Evolutionary conservation across 2,113 vertebrate genomes (phyloP).

Genomic region (Athene cunicularia): DNA sequence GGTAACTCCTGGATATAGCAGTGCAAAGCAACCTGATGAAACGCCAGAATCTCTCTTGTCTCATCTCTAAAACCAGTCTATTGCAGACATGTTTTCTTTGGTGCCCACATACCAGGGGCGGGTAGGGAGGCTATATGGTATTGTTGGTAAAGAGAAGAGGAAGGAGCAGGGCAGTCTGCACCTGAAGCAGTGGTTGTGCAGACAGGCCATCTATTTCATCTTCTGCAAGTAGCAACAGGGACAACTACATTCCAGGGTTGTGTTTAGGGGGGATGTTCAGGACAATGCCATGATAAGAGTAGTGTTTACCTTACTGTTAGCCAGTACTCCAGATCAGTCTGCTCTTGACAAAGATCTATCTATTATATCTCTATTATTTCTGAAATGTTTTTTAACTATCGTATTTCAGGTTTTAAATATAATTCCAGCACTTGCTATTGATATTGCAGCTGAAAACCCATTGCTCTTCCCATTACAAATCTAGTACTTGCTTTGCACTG

Average conservation of each 20-base stretch:
- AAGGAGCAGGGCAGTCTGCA: neutral
- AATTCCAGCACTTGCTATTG: neutral
- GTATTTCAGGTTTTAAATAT: neutral
- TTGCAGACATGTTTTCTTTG: neutral
- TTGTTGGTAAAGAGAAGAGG: neutral
- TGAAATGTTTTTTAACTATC: neutral
- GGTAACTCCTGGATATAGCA: neutral
- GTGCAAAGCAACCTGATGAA: neutral
- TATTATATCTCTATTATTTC: neutral
- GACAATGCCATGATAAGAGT: neutral
- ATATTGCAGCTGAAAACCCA: neutral
- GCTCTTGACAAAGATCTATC: neutral
- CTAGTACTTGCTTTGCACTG: neutral
- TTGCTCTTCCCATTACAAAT: neutral
- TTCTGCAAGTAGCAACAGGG: neutral
- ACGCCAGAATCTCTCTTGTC: neutral
- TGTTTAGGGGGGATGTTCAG: neutral
- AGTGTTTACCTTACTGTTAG: neutral
- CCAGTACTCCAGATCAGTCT: neutral
- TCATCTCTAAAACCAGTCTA: neutral
- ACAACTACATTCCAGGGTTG: neutral
- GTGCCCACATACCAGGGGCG: rapidly evolving
- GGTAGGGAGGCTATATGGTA: neutral
- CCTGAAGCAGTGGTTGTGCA: rapidly evolving
- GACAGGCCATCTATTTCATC: neutral